Percentiles rank a stretch among this genome's conserved stretches.
phyloP scores from a whole-genome alignment of 2,797 vertebrate species.

The Sebastes oblongus region DNA sequence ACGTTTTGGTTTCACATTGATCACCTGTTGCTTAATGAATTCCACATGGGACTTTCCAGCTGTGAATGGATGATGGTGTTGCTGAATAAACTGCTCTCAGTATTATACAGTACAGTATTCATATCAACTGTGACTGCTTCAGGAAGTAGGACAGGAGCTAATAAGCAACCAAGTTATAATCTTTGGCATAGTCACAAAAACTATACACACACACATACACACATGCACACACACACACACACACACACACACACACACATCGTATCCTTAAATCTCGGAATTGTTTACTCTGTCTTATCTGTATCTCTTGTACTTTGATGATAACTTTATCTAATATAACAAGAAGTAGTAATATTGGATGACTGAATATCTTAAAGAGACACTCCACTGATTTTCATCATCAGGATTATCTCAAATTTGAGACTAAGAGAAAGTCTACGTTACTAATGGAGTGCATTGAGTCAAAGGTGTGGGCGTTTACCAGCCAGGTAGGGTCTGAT shows the following conservation, averaged over 20 bases:
- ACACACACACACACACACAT: neutral
- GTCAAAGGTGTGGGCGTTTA: no score
- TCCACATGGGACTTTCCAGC: neutral
- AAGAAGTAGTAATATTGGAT: no score
- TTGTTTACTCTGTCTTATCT: no score
- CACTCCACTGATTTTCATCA: no score
- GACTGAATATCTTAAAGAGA: no score
- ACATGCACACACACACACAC: neutral
- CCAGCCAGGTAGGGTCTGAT: no score
- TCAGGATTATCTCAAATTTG: no score
- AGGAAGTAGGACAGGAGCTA: slow-evolving; percentile 40
- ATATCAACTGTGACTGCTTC: slow-evolving; percentile 6
- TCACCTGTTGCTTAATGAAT: neutral
- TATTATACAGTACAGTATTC: neutral
- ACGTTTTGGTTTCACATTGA: neutral
- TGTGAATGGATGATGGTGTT: slow-evolving; percentile 20
- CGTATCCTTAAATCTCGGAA: no score
- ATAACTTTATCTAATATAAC: no score
- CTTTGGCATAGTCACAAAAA: neutral
- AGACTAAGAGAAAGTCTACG: no score
- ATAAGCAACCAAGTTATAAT: slow-evolving; percentile 42
- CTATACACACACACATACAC: neutral
- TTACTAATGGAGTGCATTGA: no score
- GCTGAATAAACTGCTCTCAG: neutral
- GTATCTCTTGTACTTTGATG: no score